Evolutionary conservation across 2,113 vertebrate species (phyloP).

Genomic region (Gallinago media): DNA sequence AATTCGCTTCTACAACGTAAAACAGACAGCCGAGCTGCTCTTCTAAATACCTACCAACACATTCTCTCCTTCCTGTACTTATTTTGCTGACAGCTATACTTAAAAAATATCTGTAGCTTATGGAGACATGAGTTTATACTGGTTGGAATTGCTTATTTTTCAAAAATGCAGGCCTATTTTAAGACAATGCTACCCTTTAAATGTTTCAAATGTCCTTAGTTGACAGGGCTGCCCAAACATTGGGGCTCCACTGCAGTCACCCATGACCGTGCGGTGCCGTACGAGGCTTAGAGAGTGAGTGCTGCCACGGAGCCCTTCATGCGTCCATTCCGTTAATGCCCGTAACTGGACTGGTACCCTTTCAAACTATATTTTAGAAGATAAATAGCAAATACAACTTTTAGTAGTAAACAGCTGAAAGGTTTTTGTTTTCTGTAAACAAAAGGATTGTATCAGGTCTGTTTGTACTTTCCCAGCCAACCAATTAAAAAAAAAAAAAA

Average conservation of each 20-base stretch:
- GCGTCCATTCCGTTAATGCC: background rate
- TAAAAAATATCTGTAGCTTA: conserved; percentile 4
- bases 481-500: background rate
- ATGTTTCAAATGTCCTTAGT: background rate
- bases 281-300: background rate
- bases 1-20: conserved; percentile 3
- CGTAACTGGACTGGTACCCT: background rate
- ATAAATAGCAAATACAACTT: conserved; percentile 41
- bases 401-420: conserved; percentile 54
- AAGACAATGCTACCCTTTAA: conserved; percentile 11
- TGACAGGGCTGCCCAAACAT: conserved; percentile 62
- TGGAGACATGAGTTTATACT: background rate
- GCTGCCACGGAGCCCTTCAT: background rate
- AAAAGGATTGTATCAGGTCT: conserved; percentile 4
- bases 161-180: background rate
- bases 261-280: background rate
- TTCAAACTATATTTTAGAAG: background rate
- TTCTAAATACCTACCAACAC: background rate
- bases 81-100: background rate
- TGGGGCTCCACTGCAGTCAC: background rate
- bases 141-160: background rate
- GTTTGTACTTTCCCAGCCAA: background rate
- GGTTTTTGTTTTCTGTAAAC: conserved; percentile 51
- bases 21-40: background rate
- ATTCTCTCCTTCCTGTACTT: background rate